Conservation (phyloP, 2,113 vertebrate species). For the Sylvia atricapilla region DNA sequence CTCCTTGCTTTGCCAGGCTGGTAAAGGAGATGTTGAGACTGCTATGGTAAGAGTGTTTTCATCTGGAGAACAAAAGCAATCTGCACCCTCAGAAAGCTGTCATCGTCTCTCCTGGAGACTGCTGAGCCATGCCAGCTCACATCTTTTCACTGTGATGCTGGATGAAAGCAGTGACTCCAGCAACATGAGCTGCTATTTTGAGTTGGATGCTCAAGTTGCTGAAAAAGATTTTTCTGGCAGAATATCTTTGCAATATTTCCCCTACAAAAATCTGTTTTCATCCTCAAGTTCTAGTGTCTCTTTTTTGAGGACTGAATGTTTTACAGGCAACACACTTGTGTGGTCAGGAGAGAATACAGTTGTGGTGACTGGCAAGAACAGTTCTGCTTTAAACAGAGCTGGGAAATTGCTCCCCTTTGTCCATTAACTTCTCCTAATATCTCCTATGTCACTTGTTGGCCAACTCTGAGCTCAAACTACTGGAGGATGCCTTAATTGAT, state of each 20-base stretch:
- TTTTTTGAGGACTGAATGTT: background rate
- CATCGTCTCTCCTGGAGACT: conserved; percentile 14
- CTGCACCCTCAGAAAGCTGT: conserved; percentile 52
- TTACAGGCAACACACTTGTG: background rate
- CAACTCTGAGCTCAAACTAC: background rate
- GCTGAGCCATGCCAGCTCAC: conserved; percentile 43
- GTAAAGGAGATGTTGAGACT: conserved; percentile 49
- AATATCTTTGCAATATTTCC: conserved; percentile 56
- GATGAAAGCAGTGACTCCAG: conserved; percentile 30
- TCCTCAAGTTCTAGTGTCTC: background rate
- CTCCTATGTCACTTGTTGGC: background rate
- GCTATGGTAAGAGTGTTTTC: conserved; percentile 41
- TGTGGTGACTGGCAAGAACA: background rate
- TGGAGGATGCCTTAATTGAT: background rate
- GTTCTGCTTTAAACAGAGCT: background rate
- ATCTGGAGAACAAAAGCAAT: conserved; percentile 61
- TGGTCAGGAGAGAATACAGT: conserved; percentile 1
- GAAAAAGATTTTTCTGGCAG: conserved; percentile 49
- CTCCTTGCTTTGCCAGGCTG: conserved; percentile 5
- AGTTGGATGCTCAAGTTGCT: conserved; percentile 22
- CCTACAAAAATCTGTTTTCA: conserved; percentile 44
- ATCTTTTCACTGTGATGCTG: conserved; percentile 12
- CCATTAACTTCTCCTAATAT: background rate
- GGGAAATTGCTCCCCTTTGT: background rate
- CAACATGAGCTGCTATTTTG: conserved; percentile 42